Base-by-base conservation (phyloP, 2,113 vertebrate genomes). In the Trogon surrucura region DNA sequence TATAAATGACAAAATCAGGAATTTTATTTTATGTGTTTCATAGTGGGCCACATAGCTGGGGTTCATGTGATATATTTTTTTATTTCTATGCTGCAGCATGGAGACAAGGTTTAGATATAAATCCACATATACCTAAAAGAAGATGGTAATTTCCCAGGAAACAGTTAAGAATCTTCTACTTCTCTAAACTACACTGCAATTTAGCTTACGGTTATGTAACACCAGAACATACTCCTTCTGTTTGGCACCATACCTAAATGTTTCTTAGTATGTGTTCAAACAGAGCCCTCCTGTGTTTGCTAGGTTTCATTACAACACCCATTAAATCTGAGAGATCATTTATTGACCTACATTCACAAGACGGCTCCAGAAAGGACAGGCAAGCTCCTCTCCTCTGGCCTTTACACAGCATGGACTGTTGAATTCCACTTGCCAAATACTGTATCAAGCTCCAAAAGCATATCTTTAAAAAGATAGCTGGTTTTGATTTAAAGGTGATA, bases 221-320 rank as follows among this genome's bases (percentile, higher is more conserved):
- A 34, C 16, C 20, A 88, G n/a, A 66, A n/a, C n/a, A 48, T 4
- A 62, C 3, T 1, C 4, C 36, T 50, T 48, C 56, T n/a, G 20
- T 17, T 30, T 34, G 16, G 47, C 70, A 48, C 30, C 48, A 64
- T 41, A 32, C 5, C 16, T 21, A 56, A 36, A 62, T 2, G 14
- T 32, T 66, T 72, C 29, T 15, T 21, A 77, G 93, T 81, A 66
- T 0, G 4, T n/a, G 88, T 91, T 95, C 75, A 71, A 4, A 74
- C 4, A 53, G 90, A 86, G 96, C 97, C 97, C 92, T 95, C 97
- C 26, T 88, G 97, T 95, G 98, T 89, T 93, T 20, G 10, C 7
- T 15, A 11, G 4, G 6, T 21, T 81, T 79, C 96, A 95, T 78
- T 95, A 84, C 96, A 97, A 80, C 44, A 12, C 9, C 27, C 41